phyloP scores from a whole-genome alignment of 2,888 invertebrate genomes.

The Lathronympha strigana region DNA sequence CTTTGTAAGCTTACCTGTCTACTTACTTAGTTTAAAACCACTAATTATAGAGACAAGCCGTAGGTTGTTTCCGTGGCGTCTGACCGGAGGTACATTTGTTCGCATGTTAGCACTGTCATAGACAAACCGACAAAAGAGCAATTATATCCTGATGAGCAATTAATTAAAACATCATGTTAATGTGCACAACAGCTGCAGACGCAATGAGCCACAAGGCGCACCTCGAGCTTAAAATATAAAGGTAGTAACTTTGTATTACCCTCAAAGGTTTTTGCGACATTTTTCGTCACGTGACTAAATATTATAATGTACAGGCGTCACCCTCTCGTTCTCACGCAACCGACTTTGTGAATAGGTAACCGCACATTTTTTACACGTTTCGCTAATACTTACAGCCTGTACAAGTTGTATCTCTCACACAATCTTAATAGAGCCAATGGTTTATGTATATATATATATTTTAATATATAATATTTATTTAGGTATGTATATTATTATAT shows the following conservation, averaged over 20 bases:
- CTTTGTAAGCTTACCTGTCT: conserved; percentile 2
- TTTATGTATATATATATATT: too few relatives aligned
- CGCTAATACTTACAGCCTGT: conserved; percentile 37
- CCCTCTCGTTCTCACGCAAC: conserved; percentile 76
- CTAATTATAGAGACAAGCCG: conserved; percentile 24
- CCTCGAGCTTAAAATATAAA: not conserved
- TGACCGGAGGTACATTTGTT: conserved; percentile 29
- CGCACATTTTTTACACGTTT: conserved; percentile 57
- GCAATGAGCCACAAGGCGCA: conserved; percentile 61
- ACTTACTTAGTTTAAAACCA: not conserved
- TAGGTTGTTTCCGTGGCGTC: conserved; percentile 2
- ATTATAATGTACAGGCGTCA: conserved; percentile 74
- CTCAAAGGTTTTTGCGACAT: not conserved
- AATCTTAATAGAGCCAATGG: conserved; percentile 25
- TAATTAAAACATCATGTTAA: conserved; percentile 73
- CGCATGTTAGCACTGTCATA: conserved; percentile 44
- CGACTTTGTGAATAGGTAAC: conserved; percentile 63
- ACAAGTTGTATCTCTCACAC: conserved; percentile 14
- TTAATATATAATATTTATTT: too few relatives aligned
- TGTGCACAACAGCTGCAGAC: conserved; percentile 67
- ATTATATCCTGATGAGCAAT: conserved; percentile 65
- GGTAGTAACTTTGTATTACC: not conserved
- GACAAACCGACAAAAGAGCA: conserved; percentile 53
- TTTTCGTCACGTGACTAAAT: conserved; percentile 36
- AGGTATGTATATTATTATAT: too few relatives aligned